Evolutionary conservation across 2,888 invertebrate genomes (phyloP).

Genomic region (Scelioninae gen. 1): DNA sequence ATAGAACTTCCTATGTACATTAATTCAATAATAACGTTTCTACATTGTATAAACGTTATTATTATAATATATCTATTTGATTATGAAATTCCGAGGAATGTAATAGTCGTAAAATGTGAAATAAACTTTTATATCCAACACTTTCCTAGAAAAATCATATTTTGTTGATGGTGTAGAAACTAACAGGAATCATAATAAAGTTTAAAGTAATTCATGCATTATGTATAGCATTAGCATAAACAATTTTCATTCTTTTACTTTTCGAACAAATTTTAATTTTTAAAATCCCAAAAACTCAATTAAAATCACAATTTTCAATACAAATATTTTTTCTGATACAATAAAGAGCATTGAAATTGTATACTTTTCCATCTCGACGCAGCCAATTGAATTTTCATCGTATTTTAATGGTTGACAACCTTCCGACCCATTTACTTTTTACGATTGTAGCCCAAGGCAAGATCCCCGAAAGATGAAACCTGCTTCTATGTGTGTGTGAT

Average conservation of each 20-base stretch:
- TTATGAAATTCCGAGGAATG: background rate
- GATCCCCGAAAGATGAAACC: constrained; percentile 46
- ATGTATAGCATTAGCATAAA: too few species aligned
- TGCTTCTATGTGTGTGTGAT: constrained; percentile 18
- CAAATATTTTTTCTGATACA: too few species aligned
- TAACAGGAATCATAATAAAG: background rate
- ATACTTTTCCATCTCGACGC: background rate
- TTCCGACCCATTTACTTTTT: constrained; percentile 33
- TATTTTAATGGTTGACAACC: constrained; percentile 22
- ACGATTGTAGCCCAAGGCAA: constrained; percentile 34
- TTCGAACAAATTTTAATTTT: too few species aligned
- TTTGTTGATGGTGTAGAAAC: background rate
- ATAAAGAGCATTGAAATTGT: too few species aligned
- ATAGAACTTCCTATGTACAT: too few species aligned
- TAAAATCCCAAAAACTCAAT: too few species aligned
- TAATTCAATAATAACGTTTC: too few species aligned
- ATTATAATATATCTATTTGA: background rate
- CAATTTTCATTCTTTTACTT: too few species aligned
- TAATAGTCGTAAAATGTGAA: background rate
- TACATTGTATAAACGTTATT: too few species aligned
- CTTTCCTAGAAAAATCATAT: constrained; percentile 5
- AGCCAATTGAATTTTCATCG: constrained; percentile 28
- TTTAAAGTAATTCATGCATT: background rate
- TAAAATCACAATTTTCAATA: too few species aligned
- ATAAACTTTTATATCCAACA: background rate